Base-by-base conservation (phyloP, 1,140 invertebrate species). In the Galleria mellonella region DNA sequence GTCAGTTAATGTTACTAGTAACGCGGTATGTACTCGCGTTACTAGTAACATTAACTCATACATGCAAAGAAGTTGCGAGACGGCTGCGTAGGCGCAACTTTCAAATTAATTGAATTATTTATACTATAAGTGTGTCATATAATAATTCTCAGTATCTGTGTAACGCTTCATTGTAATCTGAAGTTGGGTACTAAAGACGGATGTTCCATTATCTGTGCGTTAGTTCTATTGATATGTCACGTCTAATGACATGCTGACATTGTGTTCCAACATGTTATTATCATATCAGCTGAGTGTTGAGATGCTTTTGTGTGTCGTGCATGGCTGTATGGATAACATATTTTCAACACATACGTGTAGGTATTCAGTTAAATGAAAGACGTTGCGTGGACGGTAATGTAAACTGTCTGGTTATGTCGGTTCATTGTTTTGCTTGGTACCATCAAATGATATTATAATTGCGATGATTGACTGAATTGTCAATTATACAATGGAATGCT, bases 171-270 rank as follows among this genome's bases (percentile, higher is more conserved):
- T 23, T 23, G 17, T 23, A 23, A 23, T 23, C 17, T 23, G 6
- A 23, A 23, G 17, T 23, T 23, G 17, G 2, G 17, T 23, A 23
- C 17, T 23, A 23, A 23, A 23, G 17, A 23, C 39, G 17, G 17
- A 23, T 23, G 17, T 23, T 23, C 6, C 40, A 60, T 56, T 72
- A 74, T 72, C 62, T 69, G 36, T 47, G 40, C 47, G 54, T 55
- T 58, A 32, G 55, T 62, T 40, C 55, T 51, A 70, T 67, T 71
- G 69, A 74, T 68, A 77, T 66, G 71, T 63, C 73, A 77, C 63
- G 66, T 67, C 58, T 61, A 57, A 47, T 57, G 49, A 58, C 55
- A 51, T 51, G 42, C 35, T 54, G 62, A 69, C 61, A 72, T 58
- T 67, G 52, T 62, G 45, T 62, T 56, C 52, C 40, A 55, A 67